These are phyloP conservation scores for Papilio elwesi DNA, from an alignment of 2,888 invertebrate genomes.

Conservation along the genomic window DNA sequence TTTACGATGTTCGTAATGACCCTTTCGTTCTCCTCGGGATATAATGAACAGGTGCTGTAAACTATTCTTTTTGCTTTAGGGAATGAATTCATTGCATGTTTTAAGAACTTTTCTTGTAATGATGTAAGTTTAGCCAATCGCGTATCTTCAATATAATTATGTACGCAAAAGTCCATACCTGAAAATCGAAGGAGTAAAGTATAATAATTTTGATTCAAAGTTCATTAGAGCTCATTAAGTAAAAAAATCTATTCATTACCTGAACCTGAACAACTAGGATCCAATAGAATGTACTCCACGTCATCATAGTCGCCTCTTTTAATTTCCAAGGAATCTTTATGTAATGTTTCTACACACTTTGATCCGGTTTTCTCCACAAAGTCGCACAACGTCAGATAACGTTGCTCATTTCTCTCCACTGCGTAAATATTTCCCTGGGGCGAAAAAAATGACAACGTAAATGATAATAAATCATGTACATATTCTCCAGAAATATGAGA, in stretches of 20 bases:
- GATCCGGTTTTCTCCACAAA: slow-evolving; percentile 87
- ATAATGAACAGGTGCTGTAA: slow-evolving; percentile 98
- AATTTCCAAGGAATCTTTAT: slow-evolving; percentile 89
- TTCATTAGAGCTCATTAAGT: background rate
- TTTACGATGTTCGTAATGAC: slow-evolving; percentile 90
- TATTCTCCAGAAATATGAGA: no score
- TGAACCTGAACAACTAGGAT: slow-evolving; percentile 98
- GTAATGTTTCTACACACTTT: slow-evolving; percentile 86
- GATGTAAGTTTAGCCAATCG: slow-evolving; percentile 88
- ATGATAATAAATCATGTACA: background rate
- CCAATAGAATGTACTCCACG: slow-evolving; percentile 96
- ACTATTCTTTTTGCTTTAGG: slow-evolving; percentile 93
- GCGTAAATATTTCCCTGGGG: slow-evolving; percentile 90
- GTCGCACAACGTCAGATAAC: slow-evolving; percentile 87
- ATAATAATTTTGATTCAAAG: background rate
- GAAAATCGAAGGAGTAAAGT: slow-evolving; percentile 42
- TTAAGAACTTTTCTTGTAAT: slow-evolving; percentile 92
- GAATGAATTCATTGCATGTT: slow-evolving; percentile 93
- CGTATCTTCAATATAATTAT: slow-evolving; percentile 73
- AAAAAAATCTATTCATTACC: slow-evolving; percentile 80
- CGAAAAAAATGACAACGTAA: background rate
- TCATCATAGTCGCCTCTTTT: slow-evolving; percentile 84
- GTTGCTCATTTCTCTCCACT: slow-evolving; percentile 88
- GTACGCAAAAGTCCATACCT: slow-evolving; percentile 76
- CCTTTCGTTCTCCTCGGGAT: slow-evolving; percentile 95